Evolutionary conservation across 2,888 invertebrate species (phyloP), one percentile per base, ranked within the genome.

Genomic region (Acanthosoma haemorrhoidale): DNA sequence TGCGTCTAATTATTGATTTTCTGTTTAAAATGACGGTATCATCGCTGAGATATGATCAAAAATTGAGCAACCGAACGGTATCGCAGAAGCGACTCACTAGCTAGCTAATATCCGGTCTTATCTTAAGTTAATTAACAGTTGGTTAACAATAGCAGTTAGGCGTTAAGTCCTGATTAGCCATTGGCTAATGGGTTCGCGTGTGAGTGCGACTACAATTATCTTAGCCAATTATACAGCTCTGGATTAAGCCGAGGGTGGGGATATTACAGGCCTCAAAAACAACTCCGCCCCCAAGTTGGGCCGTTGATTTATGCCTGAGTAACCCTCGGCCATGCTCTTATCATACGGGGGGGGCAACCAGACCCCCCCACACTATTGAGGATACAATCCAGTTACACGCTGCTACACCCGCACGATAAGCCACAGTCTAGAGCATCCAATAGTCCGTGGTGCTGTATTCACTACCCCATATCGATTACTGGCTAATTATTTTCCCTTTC

Each of bases 131-230:
- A 64, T 64, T 64, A 64, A 64, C 64, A 64, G 39, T 64, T 64
- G 64, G 64, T 64, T 64, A 64, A 64, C 64, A 64, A 64, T 64
- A 64, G 64, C 39, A 64, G 64, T 64, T 64, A 64, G 64, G 64
- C 64, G 64, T 64, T 64, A 64, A 64, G 64, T 64, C 25, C 64
- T 41, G 64, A 64, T 64, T 64, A 64, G 64, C 64, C 64, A 64
- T 41, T 64, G 64, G 64, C 64, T 64, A 41, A 64, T 64, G 64
- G 64, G 41, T 21, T 39, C 39, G 39, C 25, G 41, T 16, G 51
- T 51, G 51, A 51, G 51, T 25, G 51, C 25, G 51, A 21, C 25
- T 51, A 61, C 61, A 69, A 69, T 69, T 70, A 63, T 36, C 63
- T 57, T 29, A 70, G 70, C 61, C 70, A 70, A 70, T 70, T 70